phyloP scores from a whole-genome alignment of 2,888 invertebrate species.

The Ophion obscuratus region DNA sequence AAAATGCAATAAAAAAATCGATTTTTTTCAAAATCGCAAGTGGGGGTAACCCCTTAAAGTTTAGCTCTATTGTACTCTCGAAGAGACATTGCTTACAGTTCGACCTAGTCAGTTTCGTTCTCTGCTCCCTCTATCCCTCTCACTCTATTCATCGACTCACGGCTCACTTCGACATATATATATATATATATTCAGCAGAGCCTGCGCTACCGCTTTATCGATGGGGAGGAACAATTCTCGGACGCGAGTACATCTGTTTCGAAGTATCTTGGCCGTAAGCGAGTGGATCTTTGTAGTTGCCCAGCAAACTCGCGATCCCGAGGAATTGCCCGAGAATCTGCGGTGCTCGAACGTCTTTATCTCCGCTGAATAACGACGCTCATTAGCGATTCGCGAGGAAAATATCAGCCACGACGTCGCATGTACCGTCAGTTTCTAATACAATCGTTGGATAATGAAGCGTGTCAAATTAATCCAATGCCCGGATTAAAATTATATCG shows the following conservation, averaged over 20 bases:
- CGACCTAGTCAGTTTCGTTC: slow-evolving; percentile 56
- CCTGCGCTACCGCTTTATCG: slow-evolving; percentile 57
- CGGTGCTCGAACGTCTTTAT: slow-evolving; percentile 32
- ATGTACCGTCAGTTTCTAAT: background rate
- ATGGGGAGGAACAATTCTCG: slow-evolving; percentile 61
- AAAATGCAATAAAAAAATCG: too few relatives aligned
- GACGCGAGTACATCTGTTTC: slow-evolving; percentile 65
- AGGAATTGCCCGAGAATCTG: slow-evolving; percentile 34
- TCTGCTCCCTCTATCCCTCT: slow-evolving; percentile 50
- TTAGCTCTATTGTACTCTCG: slow-evolving; percentile 48
- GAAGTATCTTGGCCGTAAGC: slow-evolving; percentile 52
- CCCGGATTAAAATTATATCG: background rate
- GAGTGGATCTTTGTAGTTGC: slow-evolving; percentile 38
- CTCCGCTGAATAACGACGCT: background rate
- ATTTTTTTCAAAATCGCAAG: too few relatives aligned
- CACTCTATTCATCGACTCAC: slow-evolving; percentile 50
- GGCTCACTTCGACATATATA: slow-evolving; percentile 57
- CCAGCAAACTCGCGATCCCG: slow-evolving; percentile 40
- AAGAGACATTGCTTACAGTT: slow-evolving; percentile 59
- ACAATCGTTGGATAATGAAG: background rate
- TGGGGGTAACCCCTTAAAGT: background rate
- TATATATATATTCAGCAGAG: slow-evolving; percentile 9
- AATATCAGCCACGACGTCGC: background rate
- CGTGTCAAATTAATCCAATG: background rate
- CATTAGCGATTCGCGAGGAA: background rate